Evolutionary conservation across 2,797 vertebrate species (phyloP).

Genomic region (Sebastes itinus): DNA sequence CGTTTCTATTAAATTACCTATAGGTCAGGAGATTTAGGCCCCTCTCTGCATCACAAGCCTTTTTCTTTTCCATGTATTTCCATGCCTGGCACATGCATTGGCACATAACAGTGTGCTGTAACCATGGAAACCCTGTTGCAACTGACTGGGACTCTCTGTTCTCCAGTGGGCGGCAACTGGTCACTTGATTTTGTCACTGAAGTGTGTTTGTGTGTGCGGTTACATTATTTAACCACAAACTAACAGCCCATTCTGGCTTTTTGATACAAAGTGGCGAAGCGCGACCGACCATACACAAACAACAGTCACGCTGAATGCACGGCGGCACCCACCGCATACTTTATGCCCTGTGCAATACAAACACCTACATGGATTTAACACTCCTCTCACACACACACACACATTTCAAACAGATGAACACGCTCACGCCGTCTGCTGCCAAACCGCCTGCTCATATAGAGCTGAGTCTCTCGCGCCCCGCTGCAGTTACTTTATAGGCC

Average conservation of each 20-base stretch:
- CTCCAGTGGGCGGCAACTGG: constrained; percentile 15
- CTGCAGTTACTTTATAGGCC: constrained; percentile 58
- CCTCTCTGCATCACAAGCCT: neutral
- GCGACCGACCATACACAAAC: constrained; percentile 60
- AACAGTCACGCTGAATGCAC: constrained; percentile 52
- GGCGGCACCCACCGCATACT: constrained; percentile 25
- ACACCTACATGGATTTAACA: constrained; percentile 52
- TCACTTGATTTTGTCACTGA: constrained; percentile 18
- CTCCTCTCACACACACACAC: constrained; percentile 18
- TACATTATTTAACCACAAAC: constrained; percentile 43
- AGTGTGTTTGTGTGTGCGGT: constrained; percentile 45
- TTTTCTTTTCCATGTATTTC: constrained; percentile 11
- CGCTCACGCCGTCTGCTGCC: constrained; percentile 15
- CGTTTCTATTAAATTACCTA: constrained; percentile 28
- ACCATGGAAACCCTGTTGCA: constrained; percentile 18
- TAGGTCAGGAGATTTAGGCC: constrained; percentile 25
- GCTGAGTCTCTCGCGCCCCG: constrained; percentile 29
- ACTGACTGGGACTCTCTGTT: constrained; percentile 37
- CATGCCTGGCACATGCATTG: constrained; percentile 17
- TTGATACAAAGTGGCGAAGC: constrained; percentile 40
- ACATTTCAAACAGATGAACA: constrained; percentile 49
- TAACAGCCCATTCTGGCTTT: constrained; percentile 29
- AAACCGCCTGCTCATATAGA: constrained; percentile 42
- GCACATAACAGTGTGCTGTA: constrained; percentile 24
- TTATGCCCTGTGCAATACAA: constrained; percentile 46